A percentile compares a stretch with the other conserved stretches of the same genome.
phyloP scores from a whole-genome alignment of 2,888 invertebrate species.

The Agapostemon virescens region DNA sequence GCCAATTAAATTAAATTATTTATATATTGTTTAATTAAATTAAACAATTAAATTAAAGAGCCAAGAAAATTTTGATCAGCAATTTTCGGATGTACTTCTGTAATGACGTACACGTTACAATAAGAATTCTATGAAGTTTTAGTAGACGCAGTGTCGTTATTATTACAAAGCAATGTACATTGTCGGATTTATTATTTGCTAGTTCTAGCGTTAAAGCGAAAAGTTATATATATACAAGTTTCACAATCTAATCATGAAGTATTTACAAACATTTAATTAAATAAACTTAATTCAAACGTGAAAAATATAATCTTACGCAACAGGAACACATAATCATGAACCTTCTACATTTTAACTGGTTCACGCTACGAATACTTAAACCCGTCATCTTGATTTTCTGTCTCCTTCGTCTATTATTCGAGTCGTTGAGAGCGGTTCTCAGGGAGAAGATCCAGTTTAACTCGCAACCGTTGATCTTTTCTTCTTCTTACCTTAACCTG shows the following conservation, averaged over 20 bases:
- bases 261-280: background rate
- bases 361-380: slow-evolving; percentile 7
- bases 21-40: too few species aligned
- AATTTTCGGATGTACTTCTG: too few species aligned
- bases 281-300: background rate
- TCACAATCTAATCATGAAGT: background rate
- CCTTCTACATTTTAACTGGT: slow-evolving; percentile 5
- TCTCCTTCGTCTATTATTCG: slow-evolving; percentile 34
- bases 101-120: too few species aligned
- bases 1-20: too few species aligned
- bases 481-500: slow-evolving; percentile 28
- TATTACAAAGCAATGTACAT: too few species aligned
- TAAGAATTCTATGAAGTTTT: too few species aligned
- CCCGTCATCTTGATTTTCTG: slow-evolving; percentile 13
- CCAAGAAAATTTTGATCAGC: too few species aligned
- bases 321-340: slow-evolving; percentile 1
- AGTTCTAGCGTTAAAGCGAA: too few species aligned
- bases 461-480: slow-evolving; percentile 30
- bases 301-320: background rate
- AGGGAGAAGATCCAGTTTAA: slow-evolving; percentile 48
- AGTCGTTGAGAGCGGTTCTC: slow-evolving; percentile 38
- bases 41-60: too few species aligned
- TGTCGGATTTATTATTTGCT: too few species aligned
- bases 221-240: background rate
- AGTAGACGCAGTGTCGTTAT: too few species aligned